These are phyloP conservation scores for Stichodactyla helianthus DNA, from an alignment of 64 coral and sea anemone species.

Conservation along the genomic window DNA sequence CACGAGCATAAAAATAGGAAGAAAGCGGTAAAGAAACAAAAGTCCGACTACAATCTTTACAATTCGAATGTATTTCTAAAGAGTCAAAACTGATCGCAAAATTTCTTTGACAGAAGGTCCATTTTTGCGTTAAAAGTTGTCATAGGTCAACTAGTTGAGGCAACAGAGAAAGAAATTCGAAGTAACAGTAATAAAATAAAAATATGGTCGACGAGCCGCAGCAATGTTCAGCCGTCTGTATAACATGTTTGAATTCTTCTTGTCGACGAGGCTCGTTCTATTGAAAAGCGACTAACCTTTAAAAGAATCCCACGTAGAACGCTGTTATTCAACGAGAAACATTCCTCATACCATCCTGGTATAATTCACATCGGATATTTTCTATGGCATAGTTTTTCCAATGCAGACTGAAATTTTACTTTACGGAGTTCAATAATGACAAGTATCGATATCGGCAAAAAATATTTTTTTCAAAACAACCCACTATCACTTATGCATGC, in stretches of 20 bases:
- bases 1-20: neutral
- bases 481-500: constrained; percentile 22
- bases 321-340: neutral
- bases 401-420: neutral
- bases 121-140: neutral
- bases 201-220: neutral
- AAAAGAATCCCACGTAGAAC: neutral
- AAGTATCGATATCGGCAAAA: constrained; percentile 15
- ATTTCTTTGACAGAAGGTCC: neutral
- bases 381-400: neutral
- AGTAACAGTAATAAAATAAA: neutral
- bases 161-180: neutral
- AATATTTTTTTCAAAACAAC: constrained; percentile 9
- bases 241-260: neutral
- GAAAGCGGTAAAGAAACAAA: neutral
- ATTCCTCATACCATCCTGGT: neutral
- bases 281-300: neutral
- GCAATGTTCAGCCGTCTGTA: neutral
- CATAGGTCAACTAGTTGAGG: neutral
- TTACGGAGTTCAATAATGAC: neutral
- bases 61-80: no score
- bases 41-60: no score
- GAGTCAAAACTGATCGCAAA: neutral
- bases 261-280: neutral
- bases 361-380: neutral